These are phyloP conservation scores for Vombatus ursinus DNA, from an alignment of 2,113 vertebrate genomes.

Conservation along the genomic window DNA sequence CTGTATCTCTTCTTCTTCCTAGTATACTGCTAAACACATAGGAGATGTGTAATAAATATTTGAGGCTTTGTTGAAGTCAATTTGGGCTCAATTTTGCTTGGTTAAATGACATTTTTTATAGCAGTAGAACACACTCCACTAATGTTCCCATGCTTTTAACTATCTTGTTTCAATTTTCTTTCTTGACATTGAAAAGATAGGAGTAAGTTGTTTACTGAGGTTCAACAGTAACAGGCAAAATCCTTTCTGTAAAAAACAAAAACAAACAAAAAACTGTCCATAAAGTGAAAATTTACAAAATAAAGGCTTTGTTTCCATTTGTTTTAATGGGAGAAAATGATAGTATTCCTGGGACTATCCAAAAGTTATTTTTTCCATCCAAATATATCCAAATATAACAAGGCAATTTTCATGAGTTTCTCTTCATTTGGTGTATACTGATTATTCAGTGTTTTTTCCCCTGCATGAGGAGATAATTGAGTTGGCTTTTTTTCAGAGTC, in stretches of 20 bases:
- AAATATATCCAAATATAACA: not conserved
- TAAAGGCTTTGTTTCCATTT: not conserved
- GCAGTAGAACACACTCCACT: not conserved
- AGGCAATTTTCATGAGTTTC: not conserved
- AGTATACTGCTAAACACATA: not conserved
- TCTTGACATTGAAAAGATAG: not conserved
- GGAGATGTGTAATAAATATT: not conserved
- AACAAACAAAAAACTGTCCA: not conserved
- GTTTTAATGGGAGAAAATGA: not conserved
- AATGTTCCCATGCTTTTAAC: not conserved
- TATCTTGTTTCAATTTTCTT: not conserved
- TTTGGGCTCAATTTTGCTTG: not conserved
- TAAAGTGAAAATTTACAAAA: not conserved
- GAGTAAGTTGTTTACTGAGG: not conserved
- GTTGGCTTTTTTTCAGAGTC: not conserved
- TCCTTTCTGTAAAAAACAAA: not conserved
- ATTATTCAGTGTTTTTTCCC: not conserved
- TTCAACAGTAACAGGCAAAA: not conserved
- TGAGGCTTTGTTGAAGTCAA: not conserved
- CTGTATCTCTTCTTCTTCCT: not conserved
- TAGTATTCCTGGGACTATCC: not conserved
- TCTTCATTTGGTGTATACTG: not conserved
- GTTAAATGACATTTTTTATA: not conserved
- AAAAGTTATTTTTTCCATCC: not conserved
- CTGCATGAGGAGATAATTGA: not conserved